A percentile compares a stretch with the other conserved stretches of the same genome.
These are phyloP conservation scores for Osmerus eperlanus DNA, from an alignment of 2,113 vertebrate species.

Conservation along the genomic window DNA sequence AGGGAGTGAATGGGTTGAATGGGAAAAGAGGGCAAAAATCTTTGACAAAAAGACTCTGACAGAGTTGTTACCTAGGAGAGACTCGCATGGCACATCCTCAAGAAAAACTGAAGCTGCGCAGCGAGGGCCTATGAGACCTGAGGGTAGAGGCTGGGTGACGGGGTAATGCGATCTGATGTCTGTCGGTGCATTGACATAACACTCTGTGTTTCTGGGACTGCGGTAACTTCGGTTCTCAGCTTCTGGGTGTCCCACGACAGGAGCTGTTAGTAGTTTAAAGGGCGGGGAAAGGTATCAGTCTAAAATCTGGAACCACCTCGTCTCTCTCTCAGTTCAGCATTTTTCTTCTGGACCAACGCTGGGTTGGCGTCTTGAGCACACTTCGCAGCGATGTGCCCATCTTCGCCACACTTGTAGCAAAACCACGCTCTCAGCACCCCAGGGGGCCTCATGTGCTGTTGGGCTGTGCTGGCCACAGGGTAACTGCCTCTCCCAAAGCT, in stretches of 20 bases:
- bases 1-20: slow-evolving; percentile 14
- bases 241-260: slow-evolving; percentile 26
- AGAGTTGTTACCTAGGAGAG: slow-evolving; percentile 29
- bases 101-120: slow-evolving; percentile 1
- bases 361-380: slow-evolving; percentile 13
- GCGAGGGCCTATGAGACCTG: slow-evolving; percentile 8
- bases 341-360: neutral
- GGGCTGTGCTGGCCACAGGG: too few relatives aligned
- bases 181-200: too few relatives aligned
- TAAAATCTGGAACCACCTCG: neutral
- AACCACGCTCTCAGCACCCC: slow-evolving; percentile 6
- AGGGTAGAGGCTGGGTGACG: neutral
- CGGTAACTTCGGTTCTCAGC: neutral
- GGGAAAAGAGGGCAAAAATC: neutral
- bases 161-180: too few relatives aligned
- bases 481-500: too few relatives aligned
- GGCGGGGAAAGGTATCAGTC: neutral
- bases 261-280: slow-evolving; percentile 31
- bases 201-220: neutral
- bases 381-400: slow-evolving; percentile 8
- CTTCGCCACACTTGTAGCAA: slow-evolving; percentile 28
- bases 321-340: slow-evolving; percentile 10
- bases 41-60: slow-evolving; percentile 20
- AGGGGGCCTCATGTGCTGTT: neutral
- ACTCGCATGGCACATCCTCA: slow-evolving; percentile 11